A percentile compares a stretch with the other conserved stretches of the same genome.
These are phyloP conservation scores for Andrena flavipes DNA, from an alignment of 2,888 invertebrate genomes.

Conservation along the genomic window DNA sequence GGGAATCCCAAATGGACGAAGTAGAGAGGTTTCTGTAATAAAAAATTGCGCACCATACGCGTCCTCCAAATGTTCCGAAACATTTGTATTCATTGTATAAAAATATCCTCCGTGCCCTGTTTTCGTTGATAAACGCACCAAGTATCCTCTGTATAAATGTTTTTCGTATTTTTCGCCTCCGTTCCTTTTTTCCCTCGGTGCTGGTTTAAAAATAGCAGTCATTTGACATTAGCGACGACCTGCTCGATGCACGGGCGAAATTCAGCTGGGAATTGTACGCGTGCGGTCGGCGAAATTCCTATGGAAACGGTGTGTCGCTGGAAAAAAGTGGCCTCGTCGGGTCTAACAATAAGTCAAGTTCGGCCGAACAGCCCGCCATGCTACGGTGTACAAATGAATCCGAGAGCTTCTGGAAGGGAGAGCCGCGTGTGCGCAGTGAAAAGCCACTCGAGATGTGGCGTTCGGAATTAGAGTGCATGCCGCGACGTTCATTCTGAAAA, in stretches of 20 bases:
- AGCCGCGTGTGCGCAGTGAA: conserved; percentile 66
- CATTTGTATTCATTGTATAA: conserved; percentile 11
- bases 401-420: conserved; percentile 58
- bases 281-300: not conserved
- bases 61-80: not conserved
- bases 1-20: too few species aligned
- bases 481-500: conserved; percentile 62
- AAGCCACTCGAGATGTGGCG: conserved; percentile 46
- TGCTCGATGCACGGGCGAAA: not conserved
- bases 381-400: conserved; percentile 34
- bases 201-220: not conserved
- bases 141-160: conserved; percentile 16
- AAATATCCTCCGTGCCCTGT: not conserved
- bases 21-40: too few species aligned
- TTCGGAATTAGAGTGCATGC: conserved; percentile 70
- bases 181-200: not conserved
- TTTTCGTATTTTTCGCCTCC: not conserved
- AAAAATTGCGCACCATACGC: not conserved
- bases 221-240: not conserved
- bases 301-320: not conserved
- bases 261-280: not conserved
- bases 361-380: conserved; percentile 36
- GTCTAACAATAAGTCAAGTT: conserved; percentile 52
- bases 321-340: conserved; percentile 14
- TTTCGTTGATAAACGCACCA: conserved; percentile 3